Evolutionary conservation across 2,113 vertebrate species (phyloP).

Genomic region (Saguinus imperator): DNA sequence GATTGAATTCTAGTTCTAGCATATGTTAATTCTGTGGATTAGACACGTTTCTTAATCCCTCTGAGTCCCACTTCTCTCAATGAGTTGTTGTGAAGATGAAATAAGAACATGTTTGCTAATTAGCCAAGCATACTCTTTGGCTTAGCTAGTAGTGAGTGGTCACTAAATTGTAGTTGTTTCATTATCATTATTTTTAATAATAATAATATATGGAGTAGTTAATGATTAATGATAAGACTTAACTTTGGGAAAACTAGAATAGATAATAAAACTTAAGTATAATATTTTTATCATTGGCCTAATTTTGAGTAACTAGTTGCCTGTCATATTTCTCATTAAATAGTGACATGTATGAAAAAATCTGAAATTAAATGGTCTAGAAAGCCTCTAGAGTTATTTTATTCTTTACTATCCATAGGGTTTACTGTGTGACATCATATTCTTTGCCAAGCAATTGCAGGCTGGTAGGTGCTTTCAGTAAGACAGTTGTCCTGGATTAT

Average conservation of each 20-base stretch:
- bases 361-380: not conserved
- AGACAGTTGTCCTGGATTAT: not conserved
- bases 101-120: not conserved
- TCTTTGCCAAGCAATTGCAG: not conserved
- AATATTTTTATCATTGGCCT: not conserved
- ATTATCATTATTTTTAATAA: not conserved
- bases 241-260: slow-evolving; percentile 35
- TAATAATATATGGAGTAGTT: not conserved
- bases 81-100: not conserved
- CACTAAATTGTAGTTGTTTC: not conserved
- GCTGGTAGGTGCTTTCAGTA: not conserved
- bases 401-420: not conserved
- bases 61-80: not conserved
- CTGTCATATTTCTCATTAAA: slow-evolving; percentile 23
- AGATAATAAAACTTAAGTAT: not conserved
- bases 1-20: not conserved
- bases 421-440: not conserved
- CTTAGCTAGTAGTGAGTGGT: not conserved
- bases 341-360: not conserved
- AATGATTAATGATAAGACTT: not conserved
- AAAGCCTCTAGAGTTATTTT: slow-evolving; percentile 16
- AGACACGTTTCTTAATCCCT: not conserved
- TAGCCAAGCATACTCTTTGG: not conserved
- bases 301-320: slow-evolving; percentile 34
- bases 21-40: not conserved